Evolutionary conservation across 1,140 invertebrate genomes (phyloP), one percentile per base, ranked within the genome.

Genomic region (Zaprionus vittiger): DNA sequence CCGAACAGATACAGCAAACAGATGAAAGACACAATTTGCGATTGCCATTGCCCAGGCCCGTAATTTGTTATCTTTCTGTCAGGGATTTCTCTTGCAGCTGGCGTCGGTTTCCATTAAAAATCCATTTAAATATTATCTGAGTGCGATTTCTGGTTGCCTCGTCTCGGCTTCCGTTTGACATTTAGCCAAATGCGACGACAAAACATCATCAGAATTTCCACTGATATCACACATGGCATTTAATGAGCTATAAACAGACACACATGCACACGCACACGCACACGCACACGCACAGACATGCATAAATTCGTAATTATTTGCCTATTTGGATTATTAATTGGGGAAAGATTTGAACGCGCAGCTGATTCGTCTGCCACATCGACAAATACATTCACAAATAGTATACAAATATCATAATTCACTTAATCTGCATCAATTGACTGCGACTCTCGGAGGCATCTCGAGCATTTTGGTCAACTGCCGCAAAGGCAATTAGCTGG

Each of bases 61-160:
- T 11, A 62, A 31, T 66, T 72, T 72, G 41, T 77, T 79, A 70
- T 56, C 64, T 72, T 59, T 77, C 67, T 66, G 47, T 44, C 56
- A 52, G 67, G 71, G 73, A 71, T 4, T 55, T 44, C 22, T 31
- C 15, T 60, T 22, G 61, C 73, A 70, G 73, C 72, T 75, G 72
- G 28, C 64, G 57, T 75, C 55, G 65, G 77, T 71, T 74, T 84
- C 81, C 81, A 84, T 84, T 84, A 84, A 84, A 82, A 84, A 84
- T 80, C 81, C 80, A 82, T 84, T 84, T 80, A 80, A 77, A 74
- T 71, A 82, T 80, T 82, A 83, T 84, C 80, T 74, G 38, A 24
- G 24, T 70, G 41, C 64, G 79, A 71, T 64, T 81, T 71, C 24
- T 59, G 55, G 26, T 38, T n/a, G 52, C 31, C 61, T 44, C 12